A percentile compares a stretch with the other conserved stretches of the same genome.
Conservation (phyloP, 2,797 vertebrate genomes). For the Rhinoraja longicauda region DNA sequence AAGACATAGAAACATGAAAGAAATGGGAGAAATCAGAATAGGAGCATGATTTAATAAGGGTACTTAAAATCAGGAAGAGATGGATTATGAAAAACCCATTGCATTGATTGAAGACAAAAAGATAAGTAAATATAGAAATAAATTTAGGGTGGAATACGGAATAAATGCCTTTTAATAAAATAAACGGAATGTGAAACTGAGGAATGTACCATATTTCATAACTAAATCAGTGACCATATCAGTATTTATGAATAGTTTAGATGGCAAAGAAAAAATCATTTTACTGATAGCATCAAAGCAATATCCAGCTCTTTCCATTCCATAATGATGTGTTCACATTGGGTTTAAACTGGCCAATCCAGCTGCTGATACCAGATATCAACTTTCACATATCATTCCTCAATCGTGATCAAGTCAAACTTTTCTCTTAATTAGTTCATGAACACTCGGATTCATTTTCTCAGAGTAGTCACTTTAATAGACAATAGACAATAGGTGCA, state of each 20-base stretch:
- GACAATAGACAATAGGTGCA: too few species aligned
- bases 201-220: background rate
- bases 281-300: background rate
- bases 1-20: background rate
- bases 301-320: background rate
- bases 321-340: background rate
- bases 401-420: background rate
- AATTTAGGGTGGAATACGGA: background rate
- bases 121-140: background rate
- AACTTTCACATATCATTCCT: background rate
- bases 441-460: background rate
- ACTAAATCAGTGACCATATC: background rate
- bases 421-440: background rate
- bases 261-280: background rate
- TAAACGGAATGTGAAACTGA: background rate
- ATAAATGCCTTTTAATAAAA: background rate
- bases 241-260: background rate
- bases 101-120: background rate
- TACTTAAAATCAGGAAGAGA: background rate
- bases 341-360: background rate
- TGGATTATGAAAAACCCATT: background rate
- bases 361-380: background rate
- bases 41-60: background rate
- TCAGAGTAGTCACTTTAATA: background rate
- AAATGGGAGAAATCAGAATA: background rate